Percentiles rank a stretch among this genome's conserved stretches.
Conservation (phyloP, 2,888 invertebrate genomes). For the Eupsilia transversa region DNA sequence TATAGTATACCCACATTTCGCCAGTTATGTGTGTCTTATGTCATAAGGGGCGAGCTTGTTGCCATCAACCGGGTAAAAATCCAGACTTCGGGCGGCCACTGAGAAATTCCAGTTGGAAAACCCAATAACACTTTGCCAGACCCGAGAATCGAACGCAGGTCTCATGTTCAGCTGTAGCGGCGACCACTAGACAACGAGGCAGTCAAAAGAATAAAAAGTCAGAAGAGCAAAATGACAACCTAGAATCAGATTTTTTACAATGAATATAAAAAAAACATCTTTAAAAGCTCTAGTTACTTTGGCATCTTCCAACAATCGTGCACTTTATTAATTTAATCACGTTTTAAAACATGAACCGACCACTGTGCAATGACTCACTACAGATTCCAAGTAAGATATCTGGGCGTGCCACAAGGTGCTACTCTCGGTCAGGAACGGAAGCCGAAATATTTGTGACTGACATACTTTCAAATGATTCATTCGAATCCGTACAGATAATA, state of each 20-base stretch:
- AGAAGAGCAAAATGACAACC: not conserved
- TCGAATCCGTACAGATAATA: not conserved
- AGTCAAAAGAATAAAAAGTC: too few relatives aligned
- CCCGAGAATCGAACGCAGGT: too few relatives aligned
- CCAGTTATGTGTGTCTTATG: too few relatives aligned
- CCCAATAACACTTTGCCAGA: too few relatives aligned
- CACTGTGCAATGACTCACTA: constrained; percentile 10
- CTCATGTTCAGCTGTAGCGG: too few relatives aligned
- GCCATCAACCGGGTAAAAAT: too few relatives aligned
- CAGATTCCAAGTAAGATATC: not conserved
- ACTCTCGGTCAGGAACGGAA: not conserved
- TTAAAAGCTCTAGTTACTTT: not conserved
- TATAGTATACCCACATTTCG: too few relatives aligned
- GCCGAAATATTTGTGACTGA: not conserved
- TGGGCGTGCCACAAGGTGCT: not conserved
- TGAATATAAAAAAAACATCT: not conserved
- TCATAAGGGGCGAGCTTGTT: too few relatives aligned
- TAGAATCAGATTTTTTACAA: not conserved
- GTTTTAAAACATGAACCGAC: not conserved
- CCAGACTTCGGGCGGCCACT: too few relatives aligned
- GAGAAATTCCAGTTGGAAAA: too few relatives aligned
- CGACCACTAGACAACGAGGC: too few relatives aligned
- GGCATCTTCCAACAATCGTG: not conserved
- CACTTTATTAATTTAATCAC: not conserved
- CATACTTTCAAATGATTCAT: constrained; percentile 6